Base-by-base conservation (phyloP, 2,888 invertebrate genomes). In the Pristionchus arcanus region DNA sequence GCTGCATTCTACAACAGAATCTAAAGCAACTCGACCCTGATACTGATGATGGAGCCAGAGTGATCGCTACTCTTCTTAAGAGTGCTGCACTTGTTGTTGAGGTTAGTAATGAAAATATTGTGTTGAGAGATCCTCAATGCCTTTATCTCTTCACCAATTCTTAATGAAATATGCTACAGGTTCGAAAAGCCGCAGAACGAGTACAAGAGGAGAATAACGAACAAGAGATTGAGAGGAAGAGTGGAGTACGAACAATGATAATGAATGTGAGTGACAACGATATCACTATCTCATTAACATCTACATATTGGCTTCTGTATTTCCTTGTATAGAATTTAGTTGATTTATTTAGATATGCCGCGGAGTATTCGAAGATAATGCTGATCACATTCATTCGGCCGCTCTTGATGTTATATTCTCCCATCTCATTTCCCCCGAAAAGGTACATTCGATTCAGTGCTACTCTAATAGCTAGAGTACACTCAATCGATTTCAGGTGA, bases 341-440 rank as follows among this genome's bases (percentile, higher is more conserved):
- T 49, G 42, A 13, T 13, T 42, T 0, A 25, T 53, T 53, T 21
- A 83, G 83, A 83, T 83, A 13, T 83, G 83, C 55, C 83, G 83
- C 19, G 83, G 83, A 53, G 83, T 83, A 31, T 53, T 83, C 53
- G 83, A 83, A 31, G 55, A 83, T 13, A 55, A 55, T 31, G 53
- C 55, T 16, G 92, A 91, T 77, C 81, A 86, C 7, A 90, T 92
- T 0, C 87, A 90, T 7, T 85, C 90, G 55, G 53, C 84, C 19
- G 89, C 91, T 68, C 90, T 92, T 37, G 92, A 92, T 88, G 91
- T 91, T 2, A 49, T 92, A 11, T 92, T 92, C 71, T 91, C 90
- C 88, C 91, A 91, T 59, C 84, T 92, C 11, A 90, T 91, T 16
- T 89, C 90, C 25, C 92, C 92, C 0, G 92, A 92, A 31, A 91